phyloP scores from a whole-genome alignment of 2,888 invertebrate species.

The Notodonta dromedarius region DNA sequence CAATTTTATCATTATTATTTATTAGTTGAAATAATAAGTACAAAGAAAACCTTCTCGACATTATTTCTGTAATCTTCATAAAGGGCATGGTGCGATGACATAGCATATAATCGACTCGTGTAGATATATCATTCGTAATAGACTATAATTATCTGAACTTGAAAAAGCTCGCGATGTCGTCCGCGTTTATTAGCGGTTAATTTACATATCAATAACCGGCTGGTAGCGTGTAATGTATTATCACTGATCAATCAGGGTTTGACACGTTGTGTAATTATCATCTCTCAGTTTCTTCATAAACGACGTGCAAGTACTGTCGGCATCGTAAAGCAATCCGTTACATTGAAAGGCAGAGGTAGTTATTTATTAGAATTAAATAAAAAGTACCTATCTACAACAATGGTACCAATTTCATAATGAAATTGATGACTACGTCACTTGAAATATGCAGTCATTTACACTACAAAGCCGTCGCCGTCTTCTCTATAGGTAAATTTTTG shows the following conservation, averaged over 20 bases:
- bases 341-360: neutral
- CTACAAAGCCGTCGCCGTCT: too few relatives aligned
- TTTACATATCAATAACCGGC: slow-evolving; percentile 55
- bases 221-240: slow-evolving; percentile 55
- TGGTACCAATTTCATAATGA: too few relatives aligned
- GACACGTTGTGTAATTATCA: slow-evolving; percentile 72
- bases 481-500: too few relatives aligned
- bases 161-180: slow-evolving; percentile 18
- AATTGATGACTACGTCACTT: too few relatives aligned
- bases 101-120: neutral
- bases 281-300: slow-evolving; percentile 58
- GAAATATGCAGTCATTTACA: too few relatives aligned
- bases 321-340: slow-evolving; percentile 11
- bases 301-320: slow-evolving; percentile 35
- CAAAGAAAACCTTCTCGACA: too few relatives aligned
- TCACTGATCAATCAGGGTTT: slow-evolving; percentile 70
- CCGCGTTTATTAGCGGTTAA: slow-evolving; percentile 37
- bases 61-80: neutral
- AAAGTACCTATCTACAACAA: too few relatives aligned
- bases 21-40: too few relatives aligned
- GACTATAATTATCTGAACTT: slow-evolving; percentile 8
- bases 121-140: slow-evolving; percentile 4
- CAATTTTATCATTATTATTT: too few relatives aligned
- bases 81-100: neutral
- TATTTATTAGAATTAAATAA: too few relatives aligned